These are phyloP conservation scores for Drosophila leontia DNA, from an alignment of 1,140 invertebrate genomes.

Conservation along the genomic window DNA sequence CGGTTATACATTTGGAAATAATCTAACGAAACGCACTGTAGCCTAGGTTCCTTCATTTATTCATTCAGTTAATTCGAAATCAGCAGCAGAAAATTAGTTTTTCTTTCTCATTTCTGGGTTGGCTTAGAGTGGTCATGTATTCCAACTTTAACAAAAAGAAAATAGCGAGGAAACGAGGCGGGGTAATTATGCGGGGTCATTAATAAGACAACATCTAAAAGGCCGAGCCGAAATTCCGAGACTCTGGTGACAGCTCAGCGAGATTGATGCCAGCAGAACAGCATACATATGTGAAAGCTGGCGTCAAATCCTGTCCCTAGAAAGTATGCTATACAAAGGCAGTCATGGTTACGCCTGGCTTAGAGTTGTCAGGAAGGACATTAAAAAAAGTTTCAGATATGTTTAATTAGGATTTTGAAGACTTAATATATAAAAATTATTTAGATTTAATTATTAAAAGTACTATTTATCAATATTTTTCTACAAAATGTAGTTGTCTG, in stretches of 20 bases:
- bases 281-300: constrained; percentile 21
- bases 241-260: constrained; percentile 43
- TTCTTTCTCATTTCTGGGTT: constrained; percentile 36
- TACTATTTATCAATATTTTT: not conserved
- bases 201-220: constrained; percentile 43
- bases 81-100: constrained; percentile 84
- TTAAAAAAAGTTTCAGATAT: not conserved
- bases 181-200: constrained; percentile 56
- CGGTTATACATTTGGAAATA: not conserved
- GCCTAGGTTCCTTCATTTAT: constrained; percentile 50
- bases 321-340: constrained; percentile 30
- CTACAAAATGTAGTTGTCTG: not conserved
- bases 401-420: too few relatives aligned
- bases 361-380: not conserved
- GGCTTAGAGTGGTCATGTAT: constrained; percentile 51
- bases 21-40: not conserved
- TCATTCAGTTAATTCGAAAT: constrained; percentile 83
- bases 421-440: not conserved
- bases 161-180: not conserved
- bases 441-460: not conserved
- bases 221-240: constrained; percentile 15
- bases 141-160: constrained; percentile 14
- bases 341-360: not conserved
- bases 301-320: not conserved
- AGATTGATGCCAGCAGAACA: constrained; percentile 47